Evolutionary conservation across 2,113 vertebrate species (phyloP).

Genomic region (Ovis canadensis): DNA sequence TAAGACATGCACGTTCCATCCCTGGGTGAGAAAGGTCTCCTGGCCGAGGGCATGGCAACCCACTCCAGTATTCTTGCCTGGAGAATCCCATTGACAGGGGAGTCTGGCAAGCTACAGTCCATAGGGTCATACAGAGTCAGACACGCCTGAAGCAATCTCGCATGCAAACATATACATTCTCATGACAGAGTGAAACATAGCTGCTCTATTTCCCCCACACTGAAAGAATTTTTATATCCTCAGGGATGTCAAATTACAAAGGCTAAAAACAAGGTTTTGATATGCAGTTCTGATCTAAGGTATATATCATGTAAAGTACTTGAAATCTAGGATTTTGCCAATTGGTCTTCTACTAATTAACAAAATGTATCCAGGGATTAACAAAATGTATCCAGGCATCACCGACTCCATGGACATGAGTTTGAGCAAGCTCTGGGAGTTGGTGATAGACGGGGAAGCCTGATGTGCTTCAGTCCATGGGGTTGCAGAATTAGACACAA

Average conservation of each 20-base stretch:
- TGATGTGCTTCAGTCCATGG: background rate
- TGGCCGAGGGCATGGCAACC: background rate
- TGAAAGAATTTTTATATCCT: background rate
- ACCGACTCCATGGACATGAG: background rate
- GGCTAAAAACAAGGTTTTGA: background rate
- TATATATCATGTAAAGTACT: background rate
- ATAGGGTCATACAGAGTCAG: background rate
- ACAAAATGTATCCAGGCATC: background rate
- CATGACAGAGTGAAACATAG: background rate
- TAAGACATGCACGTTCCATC: background rate
- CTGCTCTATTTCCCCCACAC: background rate
- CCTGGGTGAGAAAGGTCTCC: background rate
- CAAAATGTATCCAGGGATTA: background rate
- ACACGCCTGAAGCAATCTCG: background rate
- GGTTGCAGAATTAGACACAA: fast-evolving
- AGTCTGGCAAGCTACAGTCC: background rate
- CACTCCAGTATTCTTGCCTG: background rate
- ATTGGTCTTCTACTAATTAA: background rate
- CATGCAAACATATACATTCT: background rate
- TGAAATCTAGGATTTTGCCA: background rate
- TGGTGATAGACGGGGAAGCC: background rate
- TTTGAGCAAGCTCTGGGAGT: background rate
- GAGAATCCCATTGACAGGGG: background rate
- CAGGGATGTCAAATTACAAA: background rate
- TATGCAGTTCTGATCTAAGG: background rate